Base-by-base conservation (phyloP, 2,888 invertebrate species). In the Melieria picta region DNA sequence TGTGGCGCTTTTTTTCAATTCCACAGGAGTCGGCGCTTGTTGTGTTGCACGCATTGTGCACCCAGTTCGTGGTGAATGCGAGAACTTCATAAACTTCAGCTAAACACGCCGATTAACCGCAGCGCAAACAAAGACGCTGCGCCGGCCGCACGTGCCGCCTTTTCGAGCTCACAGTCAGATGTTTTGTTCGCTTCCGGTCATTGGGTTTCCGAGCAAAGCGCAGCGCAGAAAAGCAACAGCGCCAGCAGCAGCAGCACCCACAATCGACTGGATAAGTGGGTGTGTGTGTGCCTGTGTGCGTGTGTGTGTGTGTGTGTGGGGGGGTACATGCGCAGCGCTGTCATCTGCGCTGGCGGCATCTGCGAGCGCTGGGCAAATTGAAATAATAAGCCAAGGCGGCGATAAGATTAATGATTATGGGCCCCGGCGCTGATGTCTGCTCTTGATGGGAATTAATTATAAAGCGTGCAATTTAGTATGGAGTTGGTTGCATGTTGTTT, bases 331-430 rank as follows among this genome's bases (percentile, higher is more conserved):
- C 16, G 2, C 16, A 16, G 16, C 16, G 16, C 16, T 16, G 16
- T 16, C 16, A 16, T 16, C 16, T 50, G 50, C 50, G 9, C n/a
- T 61, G 52, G 43, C 61, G 45, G 61, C 13, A 42, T 62, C 50
- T 13, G 13, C 61, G 7, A 16, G 43, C 43, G 69, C 70, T 74
- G 58, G 68, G 72, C 74, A 83, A 84, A 83, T 83, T 82, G 83
- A 83, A 83, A 83, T 84, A 83, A 83, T 84, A 84, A 83, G 83
- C 82, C 80, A 81, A 86, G 86, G 86, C 86, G 86, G 85, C 85
- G 86, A 86, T 86, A 85, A 86, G 86, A 86, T 86, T 86, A 86
- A 86, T 86, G 86, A 86, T 86, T 86, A 86, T 85, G 83, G 82
- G 81, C 78, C 80, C 79, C 77, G 72, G 69, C 69, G 61, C 63